Conservation (phyloP, 1,140 invertebrate species). For the Bombus picipes region DNA sequence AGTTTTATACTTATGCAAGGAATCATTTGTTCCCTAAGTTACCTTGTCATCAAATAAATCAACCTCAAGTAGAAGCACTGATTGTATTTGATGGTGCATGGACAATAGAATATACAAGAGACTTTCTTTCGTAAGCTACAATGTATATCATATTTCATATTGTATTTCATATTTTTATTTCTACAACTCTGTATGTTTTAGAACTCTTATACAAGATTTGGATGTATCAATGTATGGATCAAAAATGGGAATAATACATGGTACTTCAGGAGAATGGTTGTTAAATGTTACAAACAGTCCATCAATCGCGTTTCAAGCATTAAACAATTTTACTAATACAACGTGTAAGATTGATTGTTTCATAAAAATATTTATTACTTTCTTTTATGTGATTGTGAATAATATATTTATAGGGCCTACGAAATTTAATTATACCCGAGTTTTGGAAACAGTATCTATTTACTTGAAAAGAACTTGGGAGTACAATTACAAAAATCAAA, state of each 20-base stretch:
- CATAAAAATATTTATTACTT: neutral
- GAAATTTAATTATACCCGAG: conserved; percentile 55
- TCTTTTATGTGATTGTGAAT: neutral
- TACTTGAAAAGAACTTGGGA: conserved; percentile 68
- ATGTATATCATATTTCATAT: conserved; percentile 4
- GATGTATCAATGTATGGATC: conserved; percentile 84
- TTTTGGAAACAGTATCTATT: conserved; percentile 53
- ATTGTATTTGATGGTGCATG: conserved; percentile 83
- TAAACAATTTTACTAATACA: conserved; percentile 61
- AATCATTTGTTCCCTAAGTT: conserved; percentile 63
- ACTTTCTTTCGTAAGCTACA: conserved; percentile 83
- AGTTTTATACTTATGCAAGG: conserved; percentile 65
- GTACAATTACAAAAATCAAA: conserved; percentile 46
- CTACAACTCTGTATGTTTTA: conserved; percentile 53
- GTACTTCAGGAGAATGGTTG: conserved; percentile 84
- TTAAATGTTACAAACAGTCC: conserved; percentile 79
- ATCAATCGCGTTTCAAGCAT: conserved; percentile 49
- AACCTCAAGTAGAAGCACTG: conserved; percentile 80
- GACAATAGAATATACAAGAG: conserved; percentile 82
- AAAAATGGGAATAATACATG: conserved; percentile 84
- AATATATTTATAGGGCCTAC: conserved; percentile 64
- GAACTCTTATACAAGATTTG: conserved; percentile 79
- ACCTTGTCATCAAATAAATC: conserved; percentile 75
- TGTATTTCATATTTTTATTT: conserved; percentile 9
- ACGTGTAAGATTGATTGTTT: conserved; percentile 54